A percentile compares a stretch with the other conserved stretches of the same genome.
Evolutionary conservation across 2,113 vertebrate species (phyloP).

Genomic region (Sigmodon hispidus): DNA sequence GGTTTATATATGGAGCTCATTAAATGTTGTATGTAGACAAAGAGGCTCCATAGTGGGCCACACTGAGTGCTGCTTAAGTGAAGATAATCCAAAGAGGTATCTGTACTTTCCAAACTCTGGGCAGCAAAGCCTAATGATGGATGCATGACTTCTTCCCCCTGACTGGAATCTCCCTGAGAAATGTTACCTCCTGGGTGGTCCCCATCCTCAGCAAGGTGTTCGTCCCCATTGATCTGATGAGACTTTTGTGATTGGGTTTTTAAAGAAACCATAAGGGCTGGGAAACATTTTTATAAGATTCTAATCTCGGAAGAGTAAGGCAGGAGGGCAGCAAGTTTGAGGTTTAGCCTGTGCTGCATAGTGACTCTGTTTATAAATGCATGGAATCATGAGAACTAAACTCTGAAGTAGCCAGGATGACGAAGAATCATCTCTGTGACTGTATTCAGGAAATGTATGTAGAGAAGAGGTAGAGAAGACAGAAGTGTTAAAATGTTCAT

Average conservation of each 20-base stretch:
- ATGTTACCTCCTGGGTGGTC: background rate
- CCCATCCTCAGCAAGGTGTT: background rate
- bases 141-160: background rate
- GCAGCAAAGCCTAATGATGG: background rate
- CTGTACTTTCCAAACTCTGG: background rate
- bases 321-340: background rate
- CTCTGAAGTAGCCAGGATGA: background rate
- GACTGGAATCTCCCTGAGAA: background rate
- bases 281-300: background rate
- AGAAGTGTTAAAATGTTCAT: background rate
- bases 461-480: background rate
- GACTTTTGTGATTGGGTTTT: background rate
- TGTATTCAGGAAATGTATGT: background rate
- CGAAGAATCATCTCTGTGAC: background rate
- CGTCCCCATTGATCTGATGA: background rate
- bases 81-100: background rate
- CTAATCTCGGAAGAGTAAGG: background rate
- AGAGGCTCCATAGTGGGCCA: background rate
- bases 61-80: background rate
- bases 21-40: background rate
- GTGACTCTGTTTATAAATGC: background rate
- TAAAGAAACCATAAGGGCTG: background rate
- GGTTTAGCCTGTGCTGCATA: background rate
- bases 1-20: background rate
- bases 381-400: background rate